Conservation (phyloP, 1,140 invertebrate genomes). For the Eurytemora carolleeae region DNA sequence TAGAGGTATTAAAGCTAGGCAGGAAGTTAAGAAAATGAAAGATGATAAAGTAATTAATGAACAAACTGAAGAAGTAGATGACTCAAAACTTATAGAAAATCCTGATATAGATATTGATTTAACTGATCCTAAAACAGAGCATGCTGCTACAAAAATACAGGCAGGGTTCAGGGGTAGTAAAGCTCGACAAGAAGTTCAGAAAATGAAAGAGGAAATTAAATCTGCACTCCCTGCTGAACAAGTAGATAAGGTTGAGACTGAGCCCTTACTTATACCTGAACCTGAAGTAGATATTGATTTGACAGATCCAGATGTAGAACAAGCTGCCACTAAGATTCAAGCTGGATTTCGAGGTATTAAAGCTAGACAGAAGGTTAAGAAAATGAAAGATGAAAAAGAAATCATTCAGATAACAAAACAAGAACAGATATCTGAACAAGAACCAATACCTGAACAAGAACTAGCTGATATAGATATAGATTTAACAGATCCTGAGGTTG, state of each 20-base stretch:
- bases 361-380: slow-evolving; percentile 4
- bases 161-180: slow-evolving; percentile 3
- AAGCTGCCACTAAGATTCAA: slow-evolving; percentile 29
- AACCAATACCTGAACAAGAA: slow-evolving; percentile 18
- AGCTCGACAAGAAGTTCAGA: slow-evolving; percentile 31
- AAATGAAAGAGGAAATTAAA: slow-evolving; percentile 20
- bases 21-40: background rate
- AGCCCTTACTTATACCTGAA: too few relatives aligned
- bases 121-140: slow-evolving; percentile 45
- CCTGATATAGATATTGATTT: slow-evolving; percentile 26
- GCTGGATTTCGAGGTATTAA: slow-evolving; percentile 23
- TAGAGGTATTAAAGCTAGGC: background rate
- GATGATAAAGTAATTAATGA: slow-evolving; percentile 1
- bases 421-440: background rate
- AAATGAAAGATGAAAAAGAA: slow-evolving; percentile 13
- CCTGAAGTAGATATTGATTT: slow-evolving; percentile 21
- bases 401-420: too few relatives aligned
- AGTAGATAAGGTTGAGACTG: too few relatives aligned
- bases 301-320: background rate
- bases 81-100: slow-evolving; percentile 22
- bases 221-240: slow-evolving; percentile 31
- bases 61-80: slow-evolving; percentile 9
- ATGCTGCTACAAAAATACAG: slow-evolving; percentile 39
- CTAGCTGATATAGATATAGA: slow-evolving; percentile 23
- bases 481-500: slow-evolving; percentile 34